phyloP scores from a whole-genome alignment of 2,888 invertebrate species.

The Hymenopus coronatus region DNA sequence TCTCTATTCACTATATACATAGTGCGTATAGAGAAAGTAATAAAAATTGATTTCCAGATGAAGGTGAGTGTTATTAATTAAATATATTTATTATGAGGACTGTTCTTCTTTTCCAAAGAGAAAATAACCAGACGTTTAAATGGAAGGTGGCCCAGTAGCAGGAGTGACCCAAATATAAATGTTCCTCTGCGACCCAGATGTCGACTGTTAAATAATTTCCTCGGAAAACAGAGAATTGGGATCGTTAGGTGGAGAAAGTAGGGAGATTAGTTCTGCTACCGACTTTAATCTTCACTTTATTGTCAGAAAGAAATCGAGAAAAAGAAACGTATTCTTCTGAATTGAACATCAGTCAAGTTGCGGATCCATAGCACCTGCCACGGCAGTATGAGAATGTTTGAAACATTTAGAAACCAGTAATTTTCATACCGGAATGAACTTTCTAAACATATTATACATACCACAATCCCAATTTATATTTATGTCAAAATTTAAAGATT shows the following conservation, averaged over 20 bases:
- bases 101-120: neutral
- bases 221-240: neutral
- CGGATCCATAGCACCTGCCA: too few relatives aligned
- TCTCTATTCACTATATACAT: too few relatives aligned
- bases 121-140: neutral
- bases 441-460: too few relatives aligned
- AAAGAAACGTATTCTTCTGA: neutral
- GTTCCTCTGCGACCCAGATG: neutral
- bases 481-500: too few relatives aligned
- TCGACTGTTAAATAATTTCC: neutral
- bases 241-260: neutral
- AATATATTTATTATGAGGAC: too few relatives aligned
- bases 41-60: too few relatives aligned
- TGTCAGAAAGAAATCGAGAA: neutral
- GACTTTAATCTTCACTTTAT: neutral
- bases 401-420: too few relatives aligned
- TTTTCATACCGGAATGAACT: too few relatives aligned
- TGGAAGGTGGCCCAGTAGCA: neutral
- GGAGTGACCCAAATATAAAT: neutral
- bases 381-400: too few relatives aligned
- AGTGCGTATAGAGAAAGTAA: too few relatives aligned
- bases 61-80: too few relatives aligned
- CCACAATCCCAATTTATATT: too few relatives aligned
- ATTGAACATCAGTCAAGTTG: neutral
- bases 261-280: neutral